Evolutionary conservation across 1,140 invertebrate species (phyloP), one percentile per base, ranked within the genome.

Genomic region (Megathymus violae): DNA sequence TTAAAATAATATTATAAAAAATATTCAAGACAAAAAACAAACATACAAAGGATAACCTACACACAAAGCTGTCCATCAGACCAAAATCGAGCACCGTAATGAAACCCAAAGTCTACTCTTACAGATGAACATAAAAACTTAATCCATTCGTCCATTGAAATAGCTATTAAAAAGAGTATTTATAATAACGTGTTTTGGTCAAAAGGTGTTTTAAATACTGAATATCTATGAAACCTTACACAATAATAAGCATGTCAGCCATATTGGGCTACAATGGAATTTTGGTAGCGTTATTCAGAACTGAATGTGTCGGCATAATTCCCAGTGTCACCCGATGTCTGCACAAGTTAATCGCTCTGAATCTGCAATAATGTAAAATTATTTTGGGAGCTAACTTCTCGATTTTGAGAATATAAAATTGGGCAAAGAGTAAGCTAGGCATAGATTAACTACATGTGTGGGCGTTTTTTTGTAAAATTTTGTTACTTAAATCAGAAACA

Each of bases 221-320:
- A n/a, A n/a, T n/a, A n/a, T n/a, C n/a, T n/a, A 25, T 25, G 22
- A 25, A 25, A 25, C 22, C 22, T 25, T 25, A 25, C 22, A 6
- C 6, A 25, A n/a, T n/a, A n/a, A n/a, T n/a, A 25, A 25, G 3
- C 22, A 3, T 25, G 22, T 25, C 4, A 31, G 1, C 7, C 1
- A 31, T 31, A 31, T 31, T 9, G 27, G 27, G 1, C 4, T 31
- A 31, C 27, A 31, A 31, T 7, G 9, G 4, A 31, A 31, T 31
- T 31, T 31, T 31, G 27, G 27, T 7, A 31, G 27, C 9, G 4
- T 11, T 7, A 7, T 36, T 11, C 4, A n/a, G n/a, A 36, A 36
- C 34, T 36, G 34, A 36, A 36, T 36, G 7, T 36, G 34, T 22
- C 36, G n/a, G 43, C 27, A 38, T 60, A 60, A 60, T 60, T 60